These are phyloP conservation scores for fruit fly (Drosophila melanogaster) DNA, from an alignment of 1,140 invertebrate genomes.

Conservation along the genomic window DNA sequence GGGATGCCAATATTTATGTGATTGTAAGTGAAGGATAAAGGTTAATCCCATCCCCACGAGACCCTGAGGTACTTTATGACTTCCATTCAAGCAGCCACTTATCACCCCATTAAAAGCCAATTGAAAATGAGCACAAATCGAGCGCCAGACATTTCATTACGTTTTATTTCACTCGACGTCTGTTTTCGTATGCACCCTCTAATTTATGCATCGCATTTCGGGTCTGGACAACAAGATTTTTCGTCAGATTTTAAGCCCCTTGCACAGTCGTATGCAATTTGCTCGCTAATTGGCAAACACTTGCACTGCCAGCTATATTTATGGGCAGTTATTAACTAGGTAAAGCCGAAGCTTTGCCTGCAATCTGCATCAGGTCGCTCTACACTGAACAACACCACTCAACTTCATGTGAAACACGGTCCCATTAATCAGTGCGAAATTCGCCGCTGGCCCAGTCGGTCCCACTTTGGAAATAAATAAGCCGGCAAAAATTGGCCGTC, in stretches of 20 bases:
- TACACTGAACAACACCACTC: slow-evolving; percentile 30
- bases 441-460: slow-evolving; percentile 42
- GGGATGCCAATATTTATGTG: neutral
- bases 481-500: slow-evolving; percentile 46
- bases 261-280: slow-evolving; percentile 58
- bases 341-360: slow-evolving; percentile 19
- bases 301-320: slow-evolving; percentile 72
- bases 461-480: slow-evolving; percentile 46
- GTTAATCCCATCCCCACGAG: neutral
- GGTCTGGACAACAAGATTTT: slow-evolving; percentile 30
- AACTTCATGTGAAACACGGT: slow-evolving; percentile 52
- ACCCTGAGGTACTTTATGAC: slow-evolving; percentile 20
- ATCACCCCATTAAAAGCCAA: slow-evolving; percentile 53
- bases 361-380: slow-evolving; percentile 27
- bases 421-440: slow-evolving; percentile 71
- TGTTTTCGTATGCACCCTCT: slow-evolving; percentile 49
- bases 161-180: slow-evolving; percentile 17
- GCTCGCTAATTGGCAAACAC: slow-evolving; percentile 73
- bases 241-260: slow-evolving; percentile 33
- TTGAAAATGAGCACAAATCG: slow-evolving; percentile 37
- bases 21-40: neutral
- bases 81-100: slow-evolving; percentile 32
- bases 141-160: slow-evolving; percentile 23
- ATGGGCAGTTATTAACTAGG: slow-evolving; percentile 68
- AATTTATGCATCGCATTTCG: slow-evolving; percentile 56